Base-by-base conservation (phyloP, 1,140 invertebrate species). In the Drosophila kepulauana region DNA sequence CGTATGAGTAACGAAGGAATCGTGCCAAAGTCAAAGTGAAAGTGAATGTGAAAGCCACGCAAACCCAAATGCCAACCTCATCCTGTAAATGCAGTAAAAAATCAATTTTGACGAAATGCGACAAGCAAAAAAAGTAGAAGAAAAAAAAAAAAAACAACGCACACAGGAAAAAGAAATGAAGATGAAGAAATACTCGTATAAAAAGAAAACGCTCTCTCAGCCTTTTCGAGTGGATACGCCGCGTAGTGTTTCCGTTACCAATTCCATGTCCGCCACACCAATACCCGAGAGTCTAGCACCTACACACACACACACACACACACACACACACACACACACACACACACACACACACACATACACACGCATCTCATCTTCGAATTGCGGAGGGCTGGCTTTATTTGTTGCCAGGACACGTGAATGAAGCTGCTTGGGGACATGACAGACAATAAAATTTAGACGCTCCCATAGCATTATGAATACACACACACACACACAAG, bases 21-120 rank as follows among this genome's bases (percentile, higher is more conserved):
- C 67, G 67, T 75, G 73, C 52, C 51, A 64, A 71, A 62, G 54
- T 63, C 68, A 75, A 71, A 71, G 59, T 65, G 54, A 71, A 64
- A 75, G 61, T 65, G 54, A 71, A 64, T 71, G 61, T 65, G 73
- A 75, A 71, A 75, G 68, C 63, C 46, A 66, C 20, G n/a, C 69
- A 72, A 38, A 41, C 16, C 45, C n/a, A 46, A 51, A 49, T 15
- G 69, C 30, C 66, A 30, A 63, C 33, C 79, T 85, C 81, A 85
- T 85, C 41, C 77, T 64, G 61, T 56, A 73, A 82, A 78, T 79
- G 82, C 79, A 74, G 82, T 77, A 82, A 87, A 87, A 87, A 87
- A 82, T 88, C 84, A 87, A 82, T 87, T 87, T 84, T 80, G 54
- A 68, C 73, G 67, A 87, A 87, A 87, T 87, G 79, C 81, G 67